Conservation (phyloP, 2,888 invertebrate species). For the Lepidochitona cinerea region DNA sequence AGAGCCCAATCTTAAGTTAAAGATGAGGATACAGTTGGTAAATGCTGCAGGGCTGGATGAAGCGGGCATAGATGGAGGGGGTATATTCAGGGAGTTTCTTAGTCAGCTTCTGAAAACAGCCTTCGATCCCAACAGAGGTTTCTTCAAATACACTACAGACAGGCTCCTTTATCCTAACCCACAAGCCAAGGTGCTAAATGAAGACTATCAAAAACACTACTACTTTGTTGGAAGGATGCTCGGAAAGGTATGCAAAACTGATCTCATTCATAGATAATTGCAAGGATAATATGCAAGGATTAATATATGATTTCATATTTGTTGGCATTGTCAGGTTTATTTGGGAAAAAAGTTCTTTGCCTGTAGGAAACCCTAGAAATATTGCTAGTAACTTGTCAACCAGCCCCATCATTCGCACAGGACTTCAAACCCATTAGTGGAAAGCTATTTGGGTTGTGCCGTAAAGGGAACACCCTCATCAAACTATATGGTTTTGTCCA, state of each 20-base stretch:
- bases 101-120: slow-evolving; percentile 92
- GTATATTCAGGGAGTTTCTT: slow-evolving; percentile 95
- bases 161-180: slow-evolving; percentile 97
- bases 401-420: too few species aligned
- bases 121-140: slow-evolving; percentile 96
- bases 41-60: slow-evolving; percentile 94
- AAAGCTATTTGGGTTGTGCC: too few species aligned
- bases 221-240: slow-evolving; percentile 94
- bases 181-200: slow-evolving; percentile 84
- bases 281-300: too few species aligned
- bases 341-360: too few species aligned
- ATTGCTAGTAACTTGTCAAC: too few species aligned
- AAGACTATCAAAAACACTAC: slow-evolving; percentile 90
- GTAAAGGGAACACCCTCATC: too few species aligned
- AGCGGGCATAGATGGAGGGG: slow-evolving; percentile 98
- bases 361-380: too few species aligned
- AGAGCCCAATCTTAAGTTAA: slow-evolving; percentile 90
- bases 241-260: slow-evolving; percentile 80
- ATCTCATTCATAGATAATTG: neutral
- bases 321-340: too few species aligned
- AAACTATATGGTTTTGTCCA: too few species aligned
- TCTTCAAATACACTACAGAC: slow-evolving; percentile 90
- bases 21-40: slow-evolving; percentile 89
- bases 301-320: too few species aligned
- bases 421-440: too few species aligned